Base-by-base conservation (phyloP, 2,888 invertebrate genomes). In the Folsomia candida region DNA sequence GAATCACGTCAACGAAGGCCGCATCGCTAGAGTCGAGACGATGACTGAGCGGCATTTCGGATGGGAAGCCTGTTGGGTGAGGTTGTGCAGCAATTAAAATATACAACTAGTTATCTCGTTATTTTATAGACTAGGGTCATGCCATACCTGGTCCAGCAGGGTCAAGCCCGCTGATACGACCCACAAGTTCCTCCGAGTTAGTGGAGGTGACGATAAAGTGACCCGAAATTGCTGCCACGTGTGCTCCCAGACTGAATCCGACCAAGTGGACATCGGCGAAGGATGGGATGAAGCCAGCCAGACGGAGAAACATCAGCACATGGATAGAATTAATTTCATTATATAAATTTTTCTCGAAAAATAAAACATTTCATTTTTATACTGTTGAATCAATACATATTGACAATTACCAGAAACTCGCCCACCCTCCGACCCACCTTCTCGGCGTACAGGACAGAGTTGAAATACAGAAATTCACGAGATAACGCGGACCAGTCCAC, bases 21-120 rank as follows among this genome's bases (percentile, higher is more conserved):
- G 90, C 91, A 81, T 91, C 91, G 1, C 84, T 86, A 26, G 83
- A 82, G 76, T 89, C 89, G 63, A 91, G 83, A 60, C 86, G 84
- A 9, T 71, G 67, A 20, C 64, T 71, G 3, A 72, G 51, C 2
- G 78, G 74, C 1, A 76, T 72, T 22, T 71, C 29, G 2, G 74
- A 72, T 1, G 73, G 67, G 37, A 76, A 78, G 51, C 76, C 76
- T 3, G 77, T 74, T 2, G 76, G 76, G 51, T 77, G 70, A n/a
- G n/a, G n/a, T n/a, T n/a, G n/a, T n/a, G n/a, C n/a, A n/a, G n/a
- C 14, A n/a, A n/a, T n/a, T n/a, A n/a, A n/a, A n/a, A n/a, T n/a
- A n/a, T n/a, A n/a, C n/a, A n/a, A n/a, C n/a, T n/a, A n/a, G n/a
- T n/a, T n/a, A n/a, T n/a, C n/a, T n/a, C n/a, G n/a, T n/a, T n/a